Evolutionary conservation across 2,888 invertebrate genomes (phyloP).

Genomic region (Acleris laterana): DNA sequence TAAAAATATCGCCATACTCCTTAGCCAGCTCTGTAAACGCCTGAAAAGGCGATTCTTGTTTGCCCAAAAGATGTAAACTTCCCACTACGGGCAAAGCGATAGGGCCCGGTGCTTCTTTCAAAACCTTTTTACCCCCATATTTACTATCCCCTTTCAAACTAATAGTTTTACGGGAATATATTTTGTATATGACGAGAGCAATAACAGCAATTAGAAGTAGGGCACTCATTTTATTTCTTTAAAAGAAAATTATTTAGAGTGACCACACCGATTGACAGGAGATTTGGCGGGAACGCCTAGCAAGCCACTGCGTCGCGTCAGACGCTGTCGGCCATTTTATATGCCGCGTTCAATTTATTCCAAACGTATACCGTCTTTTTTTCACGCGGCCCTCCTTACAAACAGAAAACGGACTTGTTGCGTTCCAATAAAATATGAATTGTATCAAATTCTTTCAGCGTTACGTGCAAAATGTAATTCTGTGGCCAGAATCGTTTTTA

Average conservation of each 20-base stretch:
- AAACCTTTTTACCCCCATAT: conserved; percentile 53
- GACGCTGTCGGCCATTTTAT: conserved; percentile 45
- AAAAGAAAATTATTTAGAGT: conserved; percentile 63
- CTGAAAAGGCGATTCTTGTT: conserved; percentile 87
- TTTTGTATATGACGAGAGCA: conserved; percentile 62
- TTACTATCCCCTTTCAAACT: conserved; percentile 52
- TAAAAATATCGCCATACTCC: conserved; percentile 89
- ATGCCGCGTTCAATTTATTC: conserved; percentile 42
- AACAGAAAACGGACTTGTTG: conserved; percentile 8
- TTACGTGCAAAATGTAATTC: background rate
- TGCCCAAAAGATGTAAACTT: conserved; percentile 87
- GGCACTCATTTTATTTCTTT: conserved; percentile 73
- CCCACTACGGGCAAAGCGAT: conserved; percentile 87
- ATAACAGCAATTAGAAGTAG: conserved; percentile 59
- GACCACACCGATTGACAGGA: conserved; percentile 62
- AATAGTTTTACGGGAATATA: conserved; percentile 56
- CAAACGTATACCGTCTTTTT: conserved; percentile 13
- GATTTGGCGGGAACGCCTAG: conserved; percentile 63
- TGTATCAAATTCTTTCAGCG: background rate
- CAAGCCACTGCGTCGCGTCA: conserved; percentile 51
- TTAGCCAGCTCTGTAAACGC: conserved; percentile 88
- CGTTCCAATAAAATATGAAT: background rate
- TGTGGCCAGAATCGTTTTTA: conserved; percentile 13
- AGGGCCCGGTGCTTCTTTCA: conserved; percentile 86
- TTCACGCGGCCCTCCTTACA: conserved; percentile 2